Conservation (phyloP, 2,888 invertebrate species). For the Acronicta psi region DNA sequence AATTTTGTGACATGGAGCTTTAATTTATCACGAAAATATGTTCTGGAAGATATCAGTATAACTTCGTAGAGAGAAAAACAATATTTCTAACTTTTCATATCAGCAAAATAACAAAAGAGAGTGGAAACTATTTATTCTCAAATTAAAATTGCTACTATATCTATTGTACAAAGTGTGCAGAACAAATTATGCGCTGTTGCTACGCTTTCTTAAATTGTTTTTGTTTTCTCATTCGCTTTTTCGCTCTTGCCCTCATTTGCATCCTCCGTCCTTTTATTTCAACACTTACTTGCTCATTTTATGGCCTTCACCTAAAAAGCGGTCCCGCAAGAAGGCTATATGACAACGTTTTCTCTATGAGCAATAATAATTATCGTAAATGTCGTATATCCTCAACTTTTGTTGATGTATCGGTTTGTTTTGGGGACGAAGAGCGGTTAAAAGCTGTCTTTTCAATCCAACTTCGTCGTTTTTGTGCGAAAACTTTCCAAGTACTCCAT, state of each 20-base stretch:
- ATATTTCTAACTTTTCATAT: constrained; percentile 46
- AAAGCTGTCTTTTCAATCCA: constrained; percentile 21
- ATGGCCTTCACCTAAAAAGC: constrained; percentile 31
- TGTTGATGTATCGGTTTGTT: constrained; percentile 34
- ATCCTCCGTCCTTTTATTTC: constrained; percentile 17
- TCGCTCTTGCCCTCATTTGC: constrained; percentile 30
- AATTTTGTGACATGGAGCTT: neutral
- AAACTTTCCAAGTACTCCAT: constrained; percentile 23
- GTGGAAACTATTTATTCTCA: constrained; percentile 36
- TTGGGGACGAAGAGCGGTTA: constrained; percentile 15
- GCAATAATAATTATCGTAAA: constrained; percentile 34
- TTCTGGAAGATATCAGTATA: constrained; percentile 17
- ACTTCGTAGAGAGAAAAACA: constrained; percentile 31
- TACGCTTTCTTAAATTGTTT: constrained; percentile 53
- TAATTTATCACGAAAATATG: constrained; percentile 4
- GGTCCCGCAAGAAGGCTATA: constrained; percentile 10
- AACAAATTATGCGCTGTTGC: constrained; percentile 50
- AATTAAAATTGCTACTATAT: constrained; percentile 42
- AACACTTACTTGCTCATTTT: constrained; percentile 17
- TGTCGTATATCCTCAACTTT: constrained; percentile 27
- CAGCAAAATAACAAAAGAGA: constrained; percentile 34
- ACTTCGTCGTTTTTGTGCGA: constrained; percentile 20
- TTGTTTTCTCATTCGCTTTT: constrained; percentile 38
- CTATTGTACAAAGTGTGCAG: constrained; percentile 43
- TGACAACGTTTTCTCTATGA: constrained; percentile 18